phyloP scores from a whole-genome alignment of 2,888 invertebrate genomes.

The Tetranychus piercei region DNA sequence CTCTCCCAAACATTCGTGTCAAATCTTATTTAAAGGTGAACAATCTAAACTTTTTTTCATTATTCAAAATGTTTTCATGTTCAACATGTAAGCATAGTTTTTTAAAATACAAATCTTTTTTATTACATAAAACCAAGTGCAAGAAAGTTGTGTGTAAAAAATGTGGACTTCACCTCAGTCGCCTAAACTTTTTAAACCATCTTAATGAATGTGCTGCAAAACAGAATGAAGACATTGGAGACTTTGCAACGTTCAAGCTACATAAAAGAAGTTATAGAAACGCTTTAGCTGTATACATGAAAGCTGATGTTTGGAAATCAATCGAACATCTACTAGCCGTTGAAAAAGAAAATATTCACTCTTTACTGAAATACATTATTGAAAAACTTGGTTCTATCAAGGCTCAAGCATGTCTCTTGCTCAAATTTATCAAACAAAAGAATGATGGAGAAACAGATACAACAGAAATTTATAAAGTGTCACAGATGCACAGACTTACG shows the following conservation, averaged over 20 bases:
- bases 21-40: too few relatives aligned
- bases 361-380: background rate
- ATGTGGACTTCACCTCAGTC: too few relatives aligned
- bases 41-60: too few relatives aligned
- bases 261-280: background rate
- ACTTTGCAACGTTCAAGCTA: background rate
- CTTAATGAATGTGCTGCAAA: background rate
- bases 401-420: background rate
- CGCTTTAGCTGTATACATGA: background rate
- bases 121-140: too few relatives aligned
- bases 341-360: background rate
- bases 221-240: background rate
- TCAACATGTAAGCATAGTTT: too few relatives aligned
- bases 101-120: too few relatives aligned
- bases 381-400: background rate
- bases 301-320: background rate
- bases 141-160: too few relatives aligned
- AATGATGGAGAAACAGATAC: background rate
- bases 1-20: too few relatives aligned
- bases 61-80: too few relatives aligned
- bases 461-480: background rate
- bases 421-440: background rate
- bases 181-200: background rate
- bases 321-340: background rate
- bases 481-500: background rate